These are phyloP conservation scores for Antennarius striatus DNA, from an alignment of 2,113 vertebrate species.

Conservation along the genomic window DNA sequence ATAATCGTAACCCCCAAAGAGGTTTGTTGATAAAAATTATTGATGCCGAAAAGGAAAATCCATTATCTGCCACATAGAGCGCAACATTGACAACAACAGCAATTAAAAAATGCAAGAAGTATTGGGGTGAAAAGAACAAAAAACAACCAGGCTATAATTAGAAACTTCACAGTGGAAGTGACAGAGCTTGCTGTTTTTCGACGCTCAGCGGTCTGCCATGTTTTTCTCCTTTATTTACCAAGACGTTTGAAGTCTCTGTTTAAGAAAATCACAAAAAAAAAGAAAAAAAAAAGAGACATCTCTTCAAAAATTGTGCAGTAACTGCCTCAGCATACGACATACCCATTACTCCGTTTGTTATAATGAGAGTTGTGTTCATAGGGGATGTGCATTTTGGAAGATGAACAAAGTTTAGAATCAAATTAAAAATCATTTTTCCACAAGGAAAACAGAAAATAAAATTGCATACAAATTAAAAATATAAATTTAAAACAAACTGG, in stretches of 20 bases:
- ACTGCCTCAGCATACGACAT: too few species aligned
- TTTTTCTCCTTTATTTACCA: neutral
- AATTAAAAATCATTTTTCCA: too few species aligned
- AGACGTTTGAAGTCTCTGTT: neutral
- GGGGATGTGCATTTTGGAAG: too few species aligned
- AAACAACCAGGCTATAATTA: neutral
- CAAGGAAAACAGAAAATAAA: too few species aligned
- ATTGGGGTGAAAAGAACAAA: neutral
- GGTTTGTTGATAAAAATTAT: slow-evolving; percentile 31
- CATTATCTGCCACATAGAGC: slow-evolving; percentile 23
- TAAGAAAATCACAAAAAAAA: neutral
- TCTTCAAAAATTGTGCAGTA: too few species aligned
- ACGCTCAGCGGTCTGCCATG: neutral
- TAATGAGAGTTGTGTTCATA: too few species aligned
- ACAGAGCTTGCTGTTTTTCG: neutral
- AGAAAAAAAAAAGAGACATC: too few species aligned
- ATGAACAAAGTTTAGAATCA: too few species aligned
- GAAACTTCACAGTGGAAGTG: neutral
- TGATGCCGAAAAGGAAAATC: slow-evolving; percentile 18
- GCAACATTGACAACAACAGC: neutral
- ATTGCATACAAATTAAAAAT: too few species aligned
- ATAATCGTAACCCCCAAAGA: slow-evolving; percentile 10
- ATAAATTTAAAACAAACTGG: too few species aligned
- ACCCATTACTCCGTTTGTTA: too few species aligned
- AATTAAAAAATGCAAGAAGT: neutral